Percentiles rank a stretch among this genome's conserved stretches.
phyloP scores from a whole-genome alignment of 30 jellyfish, hydroid and myxozoan species.

The Turritopsis rubra region DNA sequence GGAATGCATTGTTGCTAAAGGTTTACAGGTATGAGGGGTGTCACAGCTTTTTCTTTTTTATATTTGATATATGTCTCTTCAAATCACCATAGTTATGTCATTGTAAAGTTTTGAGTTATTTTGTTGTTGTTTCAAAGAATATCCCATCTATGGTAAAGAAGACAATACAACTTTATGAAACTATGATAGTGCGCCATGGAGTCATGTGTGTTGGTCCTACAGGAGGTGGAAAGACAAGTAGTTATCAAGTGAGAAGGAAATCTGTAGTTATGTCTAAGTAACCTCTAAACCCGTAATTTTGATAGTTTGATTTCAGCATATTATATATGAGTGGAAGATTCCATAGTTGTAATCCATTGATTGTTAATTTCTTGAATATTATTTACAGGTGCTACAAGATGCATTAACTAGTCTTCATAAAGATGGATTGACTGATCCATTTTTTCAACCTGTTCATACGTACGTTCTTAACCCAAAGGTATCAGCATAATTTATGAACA shows the following conservation, averaged over 20 bases:
- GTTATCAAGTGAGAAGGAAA: conserved; percentile 88
- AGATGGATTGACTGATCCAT: conserved; percentile 58
- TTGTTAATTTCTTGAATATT: too few relatives aligned
- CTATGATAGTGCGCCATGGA: conserved; percentile 96
- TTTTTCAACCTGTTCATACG: conserved; percentile 83
- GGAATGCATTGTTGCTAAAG: conserved; percentile 50
- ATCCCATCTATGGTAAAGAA: conserved; percentile 68
- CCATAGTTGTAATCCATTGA: too few relatives aligned
- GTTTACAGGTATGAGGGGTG: conserved; percentile 57
- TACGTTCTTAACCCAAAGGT: conserved; percentile 94
- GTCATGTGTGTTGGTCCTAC: conserved; percentile 98
- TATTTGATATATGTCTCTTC: not conserved
- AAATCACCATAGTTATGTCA: too few relatives aligned
- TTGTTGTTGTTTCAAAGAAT: conserved; percentile 34
- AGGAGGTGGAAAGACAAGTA: conserved; percentile 96
- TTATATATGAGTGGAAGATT: too few relatives aligned
- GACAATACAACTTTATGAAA: conserved; percentile 94
- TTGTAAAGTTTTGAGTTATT: not conserved
- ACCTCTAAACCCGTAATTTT: too few relatives aligned
- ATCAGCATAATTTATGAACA: not conserved
- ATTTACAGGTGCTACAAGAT: conserved; percentile 67
- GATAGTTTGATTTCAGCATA: too few relatives aligned
- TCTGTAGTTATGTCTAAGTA: too few relatives aligned
- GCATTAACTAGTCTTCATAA: conserved; percentile 55
- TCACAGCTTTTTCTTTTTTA: too few relatives aligned